A percentile compares a stretch with the other conserved stretches of the same genome.
These are phyloP conservation scores for Rugalucina vietnamica DNA, from an alignment of 2,888 invertebrate species.

Conservation along the genomic window DNA sequence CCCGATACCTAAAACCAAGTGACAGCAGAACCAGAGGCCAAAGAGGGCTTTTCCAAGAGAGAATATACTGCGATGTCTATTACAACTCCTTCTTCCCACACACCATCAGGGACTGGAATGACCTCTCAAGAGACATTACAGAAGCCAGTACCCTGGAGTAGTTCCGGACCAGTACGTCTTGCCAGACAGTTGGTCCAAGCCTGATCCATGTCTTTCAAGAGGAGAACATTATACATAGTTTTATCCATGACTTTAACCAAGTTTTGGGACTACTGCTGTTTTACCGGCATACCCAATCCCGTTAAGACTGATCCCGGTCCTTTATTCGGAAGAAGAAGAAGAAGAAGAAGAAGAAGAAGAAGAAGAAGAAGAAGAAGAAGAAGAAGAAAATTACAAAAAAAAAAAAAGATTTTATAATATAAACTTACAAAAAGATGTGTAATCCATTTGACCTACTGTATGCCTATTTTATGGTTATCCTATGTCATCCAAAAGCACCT, in stretches of 20 bases:
- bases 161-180: slow-evolving; percentile 15
- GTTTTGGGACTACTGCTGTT: background rate
- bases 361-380: too few species aligned
- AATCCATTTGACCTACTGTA: too few species aligned
- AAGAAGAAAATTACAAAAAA: too few species aligned
- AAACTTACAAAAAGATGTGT: too few species aligned
- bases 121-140: background rate
- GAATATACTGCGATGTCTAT: background rate
- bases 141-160: slow-evolving; percentile 13
- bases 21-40: slow-evolving; percentile 23
- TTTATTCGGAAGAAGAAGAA: too few species aligned
- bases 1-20: background rate
- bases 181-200: background rate
- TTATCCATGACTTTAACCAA: background rate
- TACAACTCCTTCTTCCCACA: slow-evolving; percentile 20
- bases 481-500: too few species aligned
- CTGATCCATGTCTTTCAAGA: background rate
- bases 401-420: too few species aligned
- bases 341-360: too few species aligned
- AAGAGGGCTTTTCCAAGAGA: background rate
- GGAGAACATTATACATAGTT: background rate
- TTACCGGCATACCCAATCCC: background rate
- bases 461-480: too few species aligned
- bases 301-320: too few species aligned
- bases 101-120: slow-evolving; percentile 35